Percentiles rank a stretch among this genome's conserved stretches.
phyloP scores from a whole-genome alignment of 2,113 vertebrate species.

The Saimiri boliviensis region DNA sequence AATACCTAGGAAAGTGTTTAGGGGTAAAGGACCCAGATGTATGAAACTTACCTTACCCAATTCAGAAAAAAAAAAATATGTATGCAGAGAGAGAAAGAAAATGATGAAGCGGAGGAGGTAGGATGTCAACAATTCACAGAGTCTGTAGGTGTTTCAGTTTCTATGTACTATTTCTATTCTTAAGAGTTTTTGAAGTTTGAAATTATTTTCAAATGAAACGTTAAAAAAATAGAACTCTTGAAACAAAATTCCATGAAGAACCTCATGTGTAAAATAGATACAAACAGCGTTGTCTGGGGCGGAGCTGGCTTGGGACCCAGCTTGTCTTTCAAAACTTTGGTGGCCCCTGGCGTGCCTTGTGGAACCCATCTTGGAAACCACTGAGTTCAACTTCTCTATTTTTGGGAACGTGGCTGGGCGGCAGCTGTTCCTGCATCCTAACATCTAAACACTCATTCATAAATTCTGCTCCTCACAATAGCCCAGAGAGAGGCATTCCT shows the following conservation, averaged over 20 bases:
- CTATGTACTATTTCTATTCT: background rate
- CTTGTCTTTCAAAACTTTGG: background rate
- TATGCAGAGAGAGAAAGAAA: background rate
- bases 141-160: rapidly evolving
- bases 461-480: rapidly evolving
- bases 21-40: background rate
- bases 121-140: background rate
- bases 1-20: background rate
- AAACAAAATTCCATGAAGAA: background rate
- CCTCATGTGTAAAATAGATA: background rate
- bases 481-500: background rate
- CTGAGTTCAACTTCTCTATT: background rate
- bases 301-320: background rate
- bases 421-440: background rate
- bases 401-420: background rate
- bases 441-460: background rate
- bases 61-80: background rate
- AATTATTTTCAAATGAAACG: background rate
- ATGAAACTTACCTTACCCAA: background rate
- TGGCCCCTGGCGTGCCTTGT: background rate
- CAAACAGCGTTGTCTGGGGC: background rate
- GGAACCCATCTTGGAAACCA: background rate
- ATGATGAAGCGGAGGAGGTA: background rate
- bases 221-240: background rate
- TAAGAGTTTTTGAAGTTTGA: background rate